A percentile compares a stretch with the other conserved stretches of the same genome.
phyloP scores from a whole-genome alignment of 1,140 invertebrate species.

The Vanessa atalanta region DNA sequence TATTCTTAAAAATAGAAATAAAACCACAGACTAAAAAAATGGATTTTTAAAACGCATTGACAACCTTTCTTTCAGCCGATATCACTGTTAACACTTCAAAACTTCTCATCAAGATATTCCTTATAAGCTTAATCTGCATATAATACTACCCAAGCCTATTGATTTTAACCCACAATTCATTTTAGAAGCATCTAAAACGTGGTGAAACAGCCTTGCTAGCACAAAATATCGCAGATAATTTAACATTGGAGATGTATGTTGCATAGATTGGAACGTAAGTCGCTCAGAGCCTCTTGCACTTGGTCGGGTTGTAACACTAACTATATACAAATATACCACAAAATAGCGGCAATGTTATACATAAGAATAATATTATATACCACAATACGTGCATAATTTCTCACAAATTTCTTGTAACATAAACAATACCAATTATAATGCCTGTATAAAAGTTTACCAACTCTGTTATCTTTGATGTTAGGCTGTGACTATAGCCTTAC shows the following conservation, averaged over 20 bases:
- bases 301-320: conserved; percentile 59
- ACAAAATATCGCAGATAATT: conserved; percentile 17
- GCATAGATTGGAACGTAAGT: conserved; percentile 44
- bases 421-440: conserved; percentile 40
- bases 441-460: conserved; percentile 20
- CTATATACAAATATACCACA: conserved; percentile 66
- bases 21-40: conserved; percentile 50
- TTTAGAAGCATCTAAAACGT: conserved; percentile 13
- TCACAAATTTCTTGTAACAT: conserved; percentile 50
- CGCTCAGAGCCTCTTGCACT: conserved; percentile 52
- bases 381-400: conserved; percentile 64
- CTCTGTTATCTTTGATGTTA: conserved; percentile 32
- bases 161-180: conserved; percentile 32
- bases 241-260: conserved; percentile 24
- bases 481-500: conserved; percentile 44
- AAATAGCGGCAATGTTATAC: conserved; percentile 76
- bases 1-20: conserved; percentile 36
- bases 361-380: conserved; percentile 64
- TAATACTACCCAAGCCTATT: conserved; percentile 21
- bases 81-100: background rate
- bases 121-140: conserved; percentile 3
- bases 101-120: background rate
- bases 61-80: conserved; percentile 28
- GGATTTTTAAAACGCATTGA: conserved; percentile 36
- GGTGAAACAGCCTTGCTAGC: conserved; percentile 18